These are phyloP conservation scores for Chloebia gouldiae DNA, from an alignment of 2,113 vertebrate genomes.

Conservation along the genomic window DNA sequence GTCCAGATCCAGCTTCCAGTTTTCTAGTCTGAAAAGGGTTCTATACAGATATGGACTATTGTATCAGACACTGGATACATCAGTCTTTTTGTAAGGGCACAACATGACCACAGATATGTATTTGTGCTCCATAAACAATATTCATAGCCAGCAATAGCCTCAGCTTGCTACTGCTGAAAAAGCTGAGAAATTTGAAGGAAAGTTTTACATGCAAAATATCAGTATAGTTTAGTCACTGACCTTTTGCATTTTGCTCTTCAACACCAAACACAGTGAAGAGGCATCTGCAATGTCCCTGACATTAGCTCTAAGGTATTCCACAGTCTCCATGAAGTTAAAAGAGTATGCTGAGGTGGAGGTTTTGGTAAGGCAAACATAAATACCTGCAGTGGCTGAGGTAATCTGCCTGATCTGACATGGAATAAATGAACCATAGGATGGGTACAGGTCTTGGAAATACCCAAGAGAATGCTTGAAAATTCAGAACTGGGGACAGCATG, in stretches of 20 bases:
- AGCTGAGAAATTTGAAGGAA: not conserved
- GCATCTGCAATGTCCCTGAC: not conserved
- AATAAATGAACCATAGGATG: not conserved
- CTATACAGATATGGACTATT: not conserved
- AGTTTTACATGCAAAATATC: not conserved
- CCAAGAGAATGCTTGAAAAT: not conserved
- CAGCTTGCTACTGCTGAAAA: not conserved
- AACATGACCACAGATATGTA: not conserved
- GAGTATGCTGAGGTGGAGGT: not conserved
- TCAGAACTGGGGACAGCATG: not conserved
- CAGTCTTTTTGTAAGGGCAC: not conserved
- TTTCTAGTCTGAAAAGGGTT: not conserved
- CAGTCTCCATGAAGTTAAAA: not conserved
- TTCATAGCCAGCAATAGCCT: not conserved
- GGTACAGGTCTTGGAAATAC: not conserved
- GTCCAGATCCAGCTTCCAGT: not conserved
- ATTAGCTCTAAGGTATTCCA: not conserved
- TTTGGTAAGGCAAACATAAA: not conserved
- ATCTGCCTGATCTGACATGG: not conserved
- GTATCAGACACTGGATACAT: not conserved
- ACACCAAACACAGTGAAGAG: not conserved
- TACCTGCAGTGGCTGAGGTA: not conserved
- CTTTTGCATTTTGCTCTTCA: not conserved
- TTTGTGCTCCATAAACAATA: not conserved
- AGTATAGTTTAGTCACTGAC: not conserved